Evolutionary conservation across 2,113 vertebrate species (phyloP).

Genomic region (Dasyornis broadbenti): DNA sequence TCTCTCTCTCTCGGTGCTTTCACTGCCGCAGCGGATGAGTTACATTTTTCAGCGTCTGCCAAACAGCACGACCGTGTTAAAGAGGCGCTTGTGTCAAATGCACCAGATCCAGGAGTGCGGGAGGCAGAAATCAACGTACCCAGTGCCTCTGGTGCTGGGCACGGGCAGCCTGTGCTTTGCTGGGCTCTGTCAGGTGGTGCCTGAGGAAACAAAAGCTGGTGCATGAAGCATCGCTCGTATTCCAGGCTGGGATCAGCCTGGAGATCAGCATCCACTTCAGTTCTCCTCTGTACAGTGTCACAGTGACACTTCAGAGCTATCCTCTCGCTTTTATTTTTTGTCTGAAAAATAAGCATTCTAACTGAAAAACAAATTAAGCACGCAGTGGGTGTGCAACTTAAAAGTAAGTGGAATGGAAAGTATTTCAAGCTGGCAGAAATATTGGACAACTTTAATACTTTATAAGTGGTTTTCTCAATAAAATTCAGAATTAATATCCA

Average conservation of each 20-base stretch:
- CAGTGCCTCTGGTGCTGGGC: background rate
- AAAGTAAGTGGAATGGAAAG: background rate
- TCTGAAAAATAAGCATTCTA: background rate
- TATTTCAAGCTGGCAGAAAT: background rate
- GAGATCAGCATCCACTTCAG: background rate
- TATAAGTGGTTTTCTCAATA: background rate
- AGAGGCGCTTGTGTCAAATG: background rate
- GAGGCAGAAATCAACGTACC: background rate
- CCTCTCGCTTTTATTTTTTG: background rate
- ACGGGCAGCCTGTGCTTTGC: background rate
- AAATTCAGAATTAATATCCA: background rate
- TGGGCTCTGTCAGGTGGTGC: background rate
- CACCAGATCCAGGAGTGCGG: background rate
- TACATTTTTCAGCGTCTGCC: background rate
- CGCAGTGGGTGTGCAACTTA: background rate
- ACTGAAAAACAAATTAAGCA: background rate
- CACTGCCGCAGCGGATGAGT: background rate
- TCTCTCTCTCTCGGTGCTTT: background rate
- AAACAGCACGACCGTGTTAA: background rate
- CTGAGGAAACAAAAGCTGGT: background rate
- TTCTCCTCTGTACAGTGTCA: background rate
- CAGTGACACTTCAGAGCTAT: background rate
- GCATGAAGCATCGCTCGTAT: accelerated
- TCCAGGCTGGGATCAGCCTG: background rate
- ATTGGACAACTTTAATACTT: background rate